Base-by-base conservation (phyloP, 2,888 invertebrate genomes). In the Lycaena phlaeas region DNA sequence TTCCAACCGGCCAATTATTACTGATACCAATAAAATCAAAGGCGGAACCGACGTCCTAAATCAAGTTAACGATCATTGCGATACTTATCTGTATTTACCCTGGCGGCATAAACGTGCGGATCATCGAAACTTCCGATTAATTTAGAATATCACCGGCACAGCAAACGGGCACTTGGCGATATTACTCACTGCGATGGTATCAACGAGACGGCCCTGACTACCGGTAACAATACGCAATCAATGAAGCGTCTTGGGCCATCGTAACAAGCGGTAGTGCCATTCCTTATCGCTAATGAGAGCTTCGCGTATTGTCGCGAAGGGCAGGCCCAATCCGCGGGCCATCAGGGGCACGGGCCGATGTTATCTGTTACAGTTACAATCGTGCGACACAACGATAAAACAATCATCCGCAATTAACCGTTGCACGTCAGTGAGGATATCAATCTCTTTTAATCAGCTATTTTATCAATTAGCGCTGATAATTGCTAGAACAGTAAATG, bases 81-180 rank as follows among this genome's bases (percentile, higher is more conserved):
- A 39, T 44, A 11, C 65, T 67, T 68, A 71, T 68, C 65, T 63
- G 51, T 61, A 67, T 68, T 74, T 70, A 74, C 72, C 71, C 65
- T 68, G 66, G 68, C 68, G 61, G 70, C 61, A 61, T 62, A 61
- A 66, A 61, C 64, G 59, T 63, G 65, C 54, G 55, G 57, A 68
- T 72, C 67, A 72, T 65, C 68, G 63, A 67, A 65, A 66, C 64
- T 69, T 66, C 66, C 62, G 68, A 74, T 76, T 69, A 72, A 75
- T 74, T 65, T 64, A 31, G 26, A 15, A 37, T 43, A 37, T 27
- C 29, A 34, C 29, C 10, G 11, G 31, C 14, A 36, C 29, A 36
- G 27, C 18, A 37, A 34, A 40, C 12, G 29, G 12, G 17, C 30
- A 27, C 37, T 36, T 44, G 41, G 50, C 44, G 45, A 44, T 42